phyloP scores from a whole-genome alignment of 1,140 invertebrate genomes.

The Hyposmocoma kahamanoa region DNA sequence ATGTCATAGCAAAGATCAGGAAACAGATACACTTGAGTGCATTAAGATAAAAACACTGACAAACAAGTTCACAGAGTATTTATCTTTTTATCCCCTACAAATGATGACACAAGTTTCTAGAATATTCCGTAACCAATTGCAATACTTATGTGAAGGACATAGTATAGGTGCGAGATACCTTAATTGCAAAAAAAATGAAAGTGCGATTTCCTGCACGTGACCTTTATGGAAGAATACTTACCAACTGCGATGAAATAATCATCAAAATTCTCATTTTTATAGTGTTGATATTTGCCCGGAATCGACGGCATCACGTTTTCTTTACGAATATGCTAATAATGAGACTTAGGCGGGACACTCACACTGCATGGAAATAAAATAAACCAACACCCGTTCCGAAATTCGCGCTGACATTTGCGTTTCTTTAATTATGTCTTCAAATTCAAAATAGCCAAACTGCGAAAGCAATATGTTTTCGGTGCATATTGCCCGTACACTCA shows the following conservation, averaged over 20 bases:
- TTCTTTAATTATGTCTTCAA: too few relatives aligned
- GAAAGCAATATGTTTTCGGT: too few relatives aligned
- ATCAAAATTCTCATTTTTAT: slow-evolving; percentile 78
- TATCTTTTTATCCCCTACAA: background rate
- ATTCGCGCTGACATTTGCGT: too few relatives aligned
- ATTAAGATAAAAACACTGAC: background rate
- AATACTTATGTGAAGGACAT: background rate
- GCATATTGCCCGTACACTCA: too few relatives aligned
- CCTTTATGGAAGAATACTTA: slow-evolving; percentile 34
- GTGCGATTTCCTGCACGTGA: background rate
- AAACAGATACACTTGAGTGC: too few relatives aligned
- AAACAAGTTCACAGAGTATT: background rate
- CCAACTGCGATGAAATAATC: slow-evolving; percentile 77
- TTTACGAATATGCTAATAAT: too few relatives aligned
- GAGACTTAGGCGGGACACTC: too few relatives aligned
- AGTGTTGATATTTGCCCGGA: slow-evolving; percentile 76
- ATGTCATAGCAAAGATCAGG: too few relatives aligned
- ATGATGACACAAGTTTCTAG: background rate
- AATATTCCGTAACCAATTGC: background rate
- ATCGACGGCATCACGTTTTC: slow-evolving; percentile 73
- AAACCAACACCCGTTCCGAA: too few relatives aligned
- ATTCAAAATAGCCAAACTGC: too few relatives aligned
- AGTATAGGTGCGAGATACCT: background rate
- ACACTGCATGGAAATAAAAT: too few relatives aligned
- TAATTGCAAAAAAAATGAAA: background rate